Evolutionary conservation across 2,113 vertebrate species (phyloP).

Genomic region (Spheniscus mendiculus): DNA sequence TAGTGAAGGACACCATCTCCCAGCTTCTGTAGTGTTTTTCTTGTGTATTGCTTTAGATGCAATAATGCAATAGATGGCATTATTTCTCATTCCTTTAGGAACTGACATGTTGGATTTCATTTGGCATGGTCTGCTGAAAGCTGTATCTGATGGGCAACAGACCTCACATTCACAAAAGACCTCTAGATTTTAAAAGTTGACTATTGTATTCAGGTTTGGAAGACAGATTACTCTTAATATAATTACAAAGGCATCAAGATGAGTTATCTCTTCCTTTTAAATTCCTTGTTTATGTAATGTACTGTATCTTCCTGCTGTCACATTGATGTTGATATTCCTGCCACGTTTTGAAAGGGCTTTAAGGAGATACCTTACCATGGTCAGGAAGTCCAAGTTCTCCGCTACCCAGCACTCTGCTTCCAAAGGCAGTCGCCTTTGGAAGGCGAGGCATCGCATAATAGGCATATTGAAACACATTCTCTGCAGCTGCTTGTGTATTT

Average conservation of each 20-base stretch:
- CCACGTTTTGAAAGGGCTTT: background rate
- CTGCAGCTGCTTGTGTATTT: background rate
- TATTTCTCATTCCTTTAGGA: background rate
- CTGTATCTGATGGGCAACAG: background rate
- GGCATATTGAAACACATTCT: background rate
- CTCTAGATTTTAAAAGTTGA: background rate
- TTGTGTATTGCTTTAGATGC: background rate
- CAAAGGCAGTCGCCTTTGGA: background rate
- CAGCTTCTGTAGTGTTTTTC: background rate
- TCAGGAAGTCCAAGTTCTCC: background rate
- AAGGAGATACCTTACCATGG: background rate
- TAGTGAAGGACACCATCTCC: background rate
- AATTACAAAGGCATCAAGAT: background rate
- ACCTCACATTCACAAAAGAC: background rate
- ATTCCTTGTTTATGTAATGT: background rate
- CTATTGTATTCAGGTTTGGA: background rate
- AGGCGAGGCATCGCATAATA: rapidly evolving
- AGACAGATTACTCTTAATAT: background rate
- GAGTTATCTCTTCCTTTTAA: background rate
- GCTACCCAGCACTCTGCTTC: background rate
- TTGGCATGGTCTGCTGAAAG: background rate
- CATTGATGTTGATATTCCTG: background rate
- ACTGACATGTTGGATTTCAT: background rate
- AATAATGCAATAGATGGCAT: background rate
- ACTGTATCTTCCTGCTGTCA: background rate